A percentile compares a stretch with the other conserved stretches of the same genome.
Evolutionary conservation across 2,113 vertebrate genomes (phyloP).

Genomic region (Sinocyclocheilus anophthalmus): DNA sequence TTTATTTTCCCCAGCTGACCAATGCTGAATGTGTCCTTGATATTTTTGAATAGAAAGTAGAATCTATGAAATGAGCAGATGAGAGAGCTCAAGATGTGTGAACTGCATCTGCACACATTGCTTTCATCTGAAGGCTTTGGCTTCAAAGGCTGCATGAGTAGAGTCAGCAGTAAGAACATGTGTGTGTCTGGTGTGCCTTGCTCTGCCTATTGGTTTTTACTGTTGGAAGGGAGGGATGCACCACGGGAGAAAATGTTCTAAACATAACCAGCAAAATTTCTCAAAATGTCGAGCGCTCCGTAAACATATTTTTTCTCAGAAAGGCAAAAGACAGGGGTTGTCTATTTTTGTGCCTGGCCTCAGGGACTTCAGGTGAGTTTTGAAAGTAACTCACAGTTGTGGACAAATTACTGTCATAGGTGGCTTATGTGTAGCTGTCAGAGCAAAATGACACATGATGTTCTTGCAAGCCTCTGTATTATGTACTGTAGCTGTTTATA

Average conservation of each 20-base stretch:
- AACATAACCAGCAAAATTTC: conserved; percentile 12
- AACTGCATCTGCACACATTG: neutral
- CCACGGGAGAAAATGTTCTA: conserved; percentile 10
- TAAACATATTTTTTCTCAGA: conserved; percentile 35
- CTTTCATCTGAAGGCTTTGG: conserved; percentile 10
- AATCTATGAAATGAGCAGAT: neutral
- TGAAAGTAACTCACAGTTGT: conserved; percentile 13
- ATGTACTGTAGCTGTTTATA: neutral
- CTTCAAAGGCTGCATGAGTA: conserved; percentile 4
- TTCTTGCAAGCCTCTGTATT: neutral
- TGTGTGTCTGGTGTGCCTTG: neutral
- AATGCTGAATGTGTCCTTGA: neutral
- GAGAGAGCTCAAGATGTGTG: neutral
- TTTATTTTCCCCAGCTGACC: neutral
- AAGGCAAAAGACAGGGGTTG: conserved; percentile 28
- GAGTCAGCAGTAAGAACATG: conserved; percentile 21
- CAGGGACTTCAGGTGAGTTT: neutral
- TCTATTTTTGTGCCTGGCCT: conserved; percentile 20
- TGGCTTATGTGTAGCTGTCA: neutral
- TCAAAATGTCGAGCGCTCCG: neutral
- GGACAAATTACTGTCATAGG: conserved; percentile 9
- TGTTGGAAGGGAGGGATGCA: neutral
- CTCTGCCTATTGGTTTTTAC: neutral
- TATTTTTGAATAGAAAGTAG: neutral
- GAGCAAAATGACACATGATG: neutral